A percentile compares a stretch with the other conserved stretches of the same genome.
phyloP scores from a whole-genome alignment of 1,140 invertebrate species.

The Drosophila pandora region DNA sequence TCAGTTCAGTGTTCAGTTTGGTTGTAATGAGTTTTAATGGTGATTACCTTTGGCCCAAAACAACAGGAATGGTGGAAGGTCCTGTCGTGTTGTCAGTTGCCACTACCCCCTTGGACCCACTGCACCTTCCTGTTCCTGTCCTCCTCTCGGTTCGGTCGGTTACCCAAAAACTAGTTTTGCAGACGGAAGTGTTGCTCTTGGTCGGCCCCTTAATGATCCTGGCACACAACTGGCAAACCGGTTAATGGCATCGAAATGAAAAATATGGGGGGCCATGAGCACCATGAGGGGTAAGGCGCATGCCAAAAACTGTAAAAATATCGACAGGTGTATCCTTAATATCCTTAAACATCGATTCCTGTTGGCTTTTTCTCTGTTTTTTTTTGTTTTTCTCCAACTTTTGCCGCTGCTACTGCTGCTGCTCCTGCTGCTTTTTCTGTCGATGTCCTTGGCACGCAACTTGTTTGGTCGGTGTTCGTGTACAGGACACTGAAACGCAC shows the following conservation, averaged over 20 bases:
- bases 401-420: constrained; percentile 1
- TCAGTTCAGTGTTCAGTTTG: constrained; percentile 14
- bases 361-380: constrained; percentile 29
- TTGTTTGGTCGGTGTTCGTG: constrained; percentile 32
- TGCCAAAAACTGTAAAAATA: constrained; percentile 79
- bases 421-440: constrained; percentile 25
- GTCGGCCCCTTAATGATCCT: constrained; percentile 42
- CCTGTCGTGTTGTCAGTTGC: constrained; percentile 35
- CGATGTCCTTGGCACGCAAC: constrained; percentile 73
- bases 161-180: constrained; percentile 39
- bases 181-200: constrained; percentile 49
- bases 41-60: constrained; percentile 63
- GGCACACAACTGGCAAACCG: constrained; percentile 43
- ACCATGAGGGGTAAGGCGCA: constrained; percentile 41
- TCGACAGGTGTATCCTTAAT: constrained; percentile 81
- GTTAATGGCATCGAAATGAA: constrained; percentile 37
- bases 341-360: constrained; percentile 71
- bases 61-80: constrained; percentile 40
- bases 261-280: constrained; percentile 2
- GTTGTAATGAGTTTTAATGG: constrained; percentile 79
- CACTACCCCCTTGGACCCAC: not conserved
- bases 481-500: constrained; percentile 68
- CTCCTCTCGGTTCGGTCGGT: not conserved
- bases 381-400: constrained; percentile 10
- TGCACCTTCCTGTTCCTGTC: not conserved